Percentiles rank a stretch among this genome's conserved stretches.
phyloP scores from a whole-genome alignment of 2,888 invertebrate species.

The Drosophila rellima region DNA sequence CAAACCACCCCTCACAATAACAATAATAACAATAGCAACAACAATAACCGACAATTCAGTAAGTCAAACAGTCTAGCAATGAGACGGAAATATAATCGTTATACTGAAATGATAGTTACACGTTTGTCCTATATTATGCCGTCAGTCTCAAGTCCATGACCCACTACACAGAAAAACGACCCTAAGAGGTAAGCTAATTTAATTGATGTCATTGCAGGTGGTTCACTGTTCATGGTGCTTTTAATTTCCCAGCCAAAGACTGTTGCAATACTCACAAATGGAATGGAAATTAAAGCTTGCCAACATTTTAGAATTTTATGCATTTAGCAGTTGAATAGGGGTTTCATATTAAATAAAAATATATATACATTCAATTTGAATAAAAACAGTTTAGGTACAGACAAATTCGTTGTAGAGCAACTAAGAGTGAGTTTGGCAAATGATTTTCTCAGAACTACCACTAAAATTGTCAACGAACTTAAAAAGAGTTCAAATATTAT shows the following conservation, averaged over 20 bases:
- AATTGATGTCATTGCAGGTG: slow-evolving; percentile 43
- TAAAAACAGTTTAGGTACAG: too few species aligned
- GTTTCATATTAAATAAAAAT: too few species aligned
- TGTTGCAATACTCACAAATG: background rate
- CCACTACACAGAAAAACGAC: slow-evolving; percentile 11
- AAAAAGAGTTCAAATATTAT: too few species aligned
- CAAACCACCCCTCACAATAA: background rate
- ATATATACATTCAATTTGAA: too few species aligned
- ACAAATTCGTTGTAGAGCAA: too few species aligned
- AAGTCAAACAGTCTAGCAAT: slow-evolving; percentile 41
- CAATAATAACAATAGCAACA: background rate
- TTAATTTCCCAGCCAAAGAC: slow-evolving; percentile 15
- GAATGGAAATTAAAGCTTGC: background rate
- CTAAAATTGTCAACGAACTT: too few species aligned
- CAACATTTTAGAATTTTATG: background rate
- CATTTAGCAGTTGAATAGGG: background rate
- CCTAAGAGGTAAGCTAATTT: slow-evolving; percentile 20
- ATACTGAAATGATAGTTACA: slow-evolving; percentile 24
- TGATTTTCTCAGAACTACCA: too few species aligned
- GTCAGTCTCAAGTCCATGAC: slow-evolving; percentile 33
- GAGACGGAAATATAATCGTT: slow-evolving; percentile 41
- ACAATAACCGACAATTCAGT: slow-evolving; percentile 18
- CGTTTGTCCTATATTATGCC: slow-evolving; percentile 42
- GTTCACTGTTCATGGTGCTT: slow-evolving; percentile 12
- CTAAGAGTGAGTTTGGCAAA: too few species aligned